These are phyloP conservation scores for Syndactyla subalaris DNA, from an alignment of 2,797 vertebrate species.

Conservation along the genomic window DNA sequence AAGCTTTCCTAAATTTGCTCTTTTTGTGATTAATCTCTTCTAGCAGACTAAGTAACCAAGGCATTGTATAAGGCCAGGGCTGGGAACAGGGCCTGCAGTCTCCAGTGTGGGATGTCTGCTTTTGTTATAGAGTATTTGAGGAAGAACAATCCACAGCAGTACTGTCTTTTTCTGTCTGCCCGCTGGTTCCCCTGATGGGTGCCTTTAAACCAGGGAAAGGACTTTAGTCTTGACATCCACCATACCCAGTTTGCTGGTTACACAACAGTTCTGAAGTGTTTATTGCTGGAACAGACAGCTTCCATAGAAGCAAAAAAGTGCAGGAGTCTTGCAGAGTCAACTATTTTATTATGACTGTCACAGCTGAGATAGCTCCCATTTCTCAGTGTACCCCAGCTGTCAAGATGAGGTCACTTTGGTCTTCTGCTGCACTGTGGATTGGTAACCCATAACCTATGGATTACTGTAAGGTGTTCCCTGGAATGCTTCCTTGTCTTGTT, in stretches of 20 bases:
- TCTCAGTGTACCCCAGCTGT: background rate
- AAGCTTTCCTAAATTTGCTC: background rate
- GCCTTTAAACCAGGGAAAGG: background rate
- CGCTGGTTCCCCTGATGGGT: accelerated
- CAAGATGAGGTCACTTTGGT: background rate
- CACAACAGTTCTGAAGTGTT: background rate
- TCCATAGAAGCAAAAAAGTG: background rate
- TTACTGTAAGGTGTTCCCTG: background rate
- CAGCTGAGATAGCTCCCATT: background rate
- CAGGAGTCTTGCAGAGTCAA: background rate
- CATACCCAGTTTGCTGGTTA: background rate
- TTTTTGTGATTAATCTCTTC: background rate
- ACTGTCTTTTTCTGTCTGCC: background rate
- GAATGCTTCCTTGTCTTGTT: background rate
- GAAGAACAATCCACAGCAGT: accelerated
- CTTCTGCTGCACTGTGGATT: background rate
- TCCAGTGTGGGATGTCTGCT: background rate
- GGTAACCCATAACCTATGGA: background rate
- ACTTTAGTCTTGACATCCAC: background rate
- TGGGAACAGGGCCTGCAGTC: background rate
- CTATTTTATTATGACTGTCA: background rate
- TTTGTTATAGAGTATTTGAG: background rate
- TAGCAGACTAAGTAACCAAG: background rate
- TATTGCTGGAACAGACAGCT: background rate
- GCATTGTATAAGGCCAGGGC: background rate